Evolutionary conservation across 2,888 invertebrate genomes (phyloP), one percentile per base, ranked within the genome.

Genomic region (Heliothis peltigera): DNA sequence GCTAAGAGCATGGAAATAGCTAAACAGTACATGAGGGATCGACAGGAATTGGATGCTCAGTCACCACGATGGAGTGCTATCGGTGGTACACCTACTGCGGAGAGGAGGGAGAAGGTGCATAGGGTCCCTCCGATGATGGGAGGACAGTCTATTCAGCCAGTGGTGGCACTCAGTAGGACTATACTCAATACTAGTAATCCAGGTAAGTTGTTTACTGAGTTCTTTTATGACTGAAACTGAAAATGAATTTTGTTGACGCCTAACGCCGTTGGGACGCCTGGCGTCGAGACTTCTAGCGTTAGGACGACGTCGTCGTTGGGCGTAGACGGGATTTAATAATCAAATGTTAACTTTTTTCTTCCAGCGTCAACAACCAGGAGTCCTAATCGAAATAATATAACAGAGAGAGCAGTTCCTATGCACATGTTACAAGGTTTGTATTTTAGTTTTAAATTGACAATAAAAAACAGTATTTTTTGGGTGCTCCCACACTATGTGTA

Each of bases 141-240:
- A 0, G 94, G 94, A 0, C 89, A 89, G 67, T 89, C 90, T 0
- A 91, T 94, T 69, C 94, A 94, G 70, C 94, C 94, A 0, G 93
- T 94, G 0, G 94, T 95, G 0, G 84, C 92, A 3, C 81, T 95
- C 2, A 92, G 89, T 52, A 86, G 93, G 62, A 87, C 91, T 25
- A 64, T 90, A 15, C 58, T 92, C 1, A 87, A 89, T 70, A 82
- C 85, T n/a, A 89, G 84, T 69, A 87, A 81, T 70, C 55, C 83
- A 67, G 80, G 91, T 92, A 73, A 86, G 90, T 81, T 42, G n/a
- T 4, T 1, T n/a, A n/a, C n/a, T n/a, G n/a, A n/a, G n/a, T n/a
- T n/a, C n/a, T n/a, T n/a, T n/a, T n/a, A n/a, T n/a, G n/a, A n/a
- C n/a, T n/a, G n/a, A n/a, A n/a, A n/a, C n/a, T n/a, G n/a, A n/a